Conservation (phyloP, 2,888 invertebrate species). For the Melinaea menophilus region DNA sequence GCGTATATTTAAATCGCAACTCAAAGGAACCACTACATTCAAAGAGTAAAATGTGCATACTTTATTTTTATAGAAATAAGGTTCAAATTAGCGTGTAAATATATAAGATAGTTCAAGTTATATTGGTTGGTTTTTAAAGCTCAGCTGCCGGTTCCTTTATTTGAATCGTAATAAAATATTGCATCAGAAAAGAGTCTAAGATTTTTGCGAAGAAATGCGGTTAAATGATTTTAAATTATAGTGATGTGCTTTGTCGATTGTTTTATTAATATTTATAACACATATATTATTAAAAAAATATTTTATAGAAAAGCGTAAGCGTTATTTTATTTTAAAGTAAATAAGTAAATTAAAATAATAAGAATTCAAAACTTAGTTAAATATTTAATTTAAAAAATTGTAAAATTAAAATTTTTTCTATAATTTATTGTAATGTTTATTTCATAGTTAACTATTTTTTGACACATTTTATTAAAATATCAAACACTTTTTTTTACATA, state of each 20-base stretch:
- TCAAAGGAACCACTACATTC: too few relatives aligned
- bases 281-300: not conserved
- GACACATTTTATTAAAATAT: too few relatives aligned
- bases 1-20: too few relatives aligned
- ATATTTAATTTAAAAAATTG: too few relatives aligned
- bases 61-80: not conserved
- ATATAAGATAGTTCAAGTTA: slow-evolving; percentile 20
- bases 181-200: slow-evolving; percentile 59
- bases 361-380: too few relatives aligned
- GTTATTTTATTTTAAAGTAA: too few relatives aligned
- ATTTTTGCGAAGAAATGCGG: slow-evolving; percentile 69
- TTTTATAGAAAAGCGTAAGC: too few relatives aligned
- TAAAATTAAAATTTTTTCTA: too few relatives aligned
- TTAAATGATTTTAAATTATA: slow-evolving; percentile 58
- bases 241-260: slow-evolving; percentile 33
- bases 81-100: slow-evolving; percentile 12
- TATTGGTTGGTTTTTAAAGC: slow-evolving; percentile 44
- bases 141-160: slow-evolving; percentile 65
- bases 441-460: too few relatives aligned
- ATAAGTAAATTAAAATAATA: too few relatives aligned
- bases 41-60: slow-evolving; percentile 21
- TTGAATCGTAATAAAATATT: slow-evolving; percentile 64
- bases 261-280: slow-evolving; percentile 14
- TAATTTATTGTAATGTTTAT: too few relatives aligned
- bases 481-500: too few relatives aligned